Percentiles rank a stretch among this genome's conserved stretches.
These are phyloP conservation scores for Anolis carolinensis DNA, from an alignment of 2,113 vertebrate genomes.

Conservation along the genomic window DNA sequence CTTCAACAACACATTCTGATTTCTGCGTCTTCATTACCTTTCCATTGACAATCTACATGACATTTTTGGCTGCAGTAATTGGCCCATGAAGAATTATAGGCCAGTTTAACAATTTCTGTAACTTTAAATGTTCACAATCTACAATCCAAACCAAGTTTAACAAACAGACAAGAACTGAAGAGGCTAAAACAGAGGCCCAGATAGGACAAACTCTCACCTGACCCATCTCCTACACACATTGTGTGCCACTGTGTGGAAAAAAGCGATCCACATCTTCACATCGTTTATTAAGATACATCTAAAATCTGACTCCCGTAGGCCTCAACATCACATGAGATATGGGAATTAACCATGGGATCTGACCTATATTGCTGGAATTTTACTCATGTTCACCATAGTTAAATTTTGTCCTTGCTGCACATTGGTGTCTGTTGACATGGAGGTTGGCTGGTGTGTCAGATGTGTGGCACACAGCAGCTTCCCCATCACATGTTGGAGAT, in stretches of 20 bases:
- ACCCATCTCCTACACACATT: not conserved
- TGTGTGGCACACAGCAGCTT: not conserved
- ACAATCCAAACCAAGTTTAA: slow-evolving; percentile 63
- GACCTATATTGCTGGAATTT: not conserved
- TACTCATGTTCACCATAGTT: not conserved
- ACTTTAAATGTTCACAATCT: slow-evolving; percentile 68
- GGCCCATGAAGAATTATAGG: slow-evolving; percentile 59
- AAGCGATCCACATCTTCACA: not conserved
- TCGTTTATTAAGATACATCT: not conserved
- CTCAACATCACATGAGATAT: not conserved
- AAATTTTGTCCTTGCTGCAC: not conserved
- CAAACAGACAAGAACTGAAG: slow-evolving; percentile 68
- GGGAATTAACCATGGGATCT: not conserved
- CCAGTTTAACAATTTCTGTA: slow-evolving; percentile 56
- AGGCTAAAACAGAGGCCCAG: slow-evolving; percentile 41
- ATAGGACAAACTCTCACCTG: not conserved
- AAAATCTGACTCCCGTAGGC: not conserved
- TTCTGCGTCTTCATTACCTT: slow-evolving; percentile 72
- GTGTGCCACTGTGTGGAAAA: not conserved
- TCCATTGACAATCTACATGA: slow-evolving; percentile 52
- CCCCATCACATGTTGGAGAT: not conserved
- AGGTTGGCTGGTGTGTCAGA: not conserved
- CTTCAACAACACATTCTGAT: slow-evolving; percentile 68
- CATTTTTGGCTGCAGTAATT: slow-evolving; percentile 56
- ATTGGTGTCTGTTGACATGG: not conserved